phyloP scores from a whole-genome alignment of 2,888 invertebrate species.

The Amphipoea lucens region DNA sequence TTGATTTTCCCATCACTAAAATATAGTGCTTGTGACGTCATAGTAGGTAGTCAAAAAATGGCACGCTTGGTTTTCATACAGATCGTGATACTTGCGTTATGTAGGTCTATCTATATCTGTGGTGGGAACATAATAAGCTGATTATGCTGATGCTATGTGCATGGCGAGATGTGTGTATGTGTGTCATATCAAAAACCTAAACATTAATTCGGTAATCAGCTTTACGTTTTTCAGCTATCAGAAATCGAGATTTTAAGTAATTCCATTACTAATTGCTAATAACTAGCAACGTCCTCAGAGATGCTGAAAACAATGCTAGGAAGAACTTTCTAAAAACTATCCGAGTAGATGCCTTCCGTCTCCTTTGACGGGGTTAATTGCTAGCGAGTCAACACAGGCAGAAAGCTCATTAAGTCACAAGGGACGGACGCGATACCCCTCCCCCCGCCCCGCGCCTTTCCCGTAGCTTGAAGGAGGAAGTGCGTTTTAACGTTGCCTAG shows the following conservation, averaged over 20 bases:
- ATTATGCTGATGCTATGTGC: too few relatives aligned
- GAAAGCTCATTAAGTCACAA: slow-evolving; percentile 73
- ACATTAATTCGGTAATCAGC: background rate
- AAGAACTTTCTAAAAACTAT: slow-evolving; percentile 56
- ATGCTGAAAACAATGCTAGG: slow-evolving; percentile 42
- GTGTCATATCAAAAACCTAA: background rate
- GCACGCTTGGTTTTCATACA: too few relatives aligned
- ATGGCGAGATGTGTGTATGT: too few relatives aligned
- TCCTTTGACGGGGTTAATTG: slow-evolving; percentile 72
- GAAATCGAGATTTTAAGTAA: background rate
- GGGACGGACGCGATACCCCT: slow-evolving; percentile 48
- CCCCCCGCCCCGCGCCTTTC: background rate
- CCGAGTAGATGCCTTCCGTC: slow-evolving; percentile 39
- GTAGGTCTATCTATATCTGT: too few relatives aligned
- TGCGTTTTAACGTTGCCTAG: slow-evolving; percentile 43
- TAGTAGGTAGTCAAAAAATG: too few relatives aligned
- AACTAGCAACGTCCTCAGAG: background rate
- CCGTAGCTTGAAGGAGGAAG: slow-evolving; percentile 11
- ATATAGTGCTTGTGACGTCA: too few relatives aligned
- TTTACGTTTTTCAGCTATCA: background rate
- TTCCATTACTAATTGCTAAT: background rate
- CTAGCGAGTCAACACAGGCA: slow-evolving; percentile 70
- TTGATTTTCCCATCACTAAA: too few relatives aligned
- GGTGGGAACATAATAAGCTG: too few relatives aligned
- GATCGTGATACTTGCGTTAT: too few relatives aligned